phyloP scores from a whole-genome alignment of 2,888 invertebrate species.

The Tinea pellionella region DNA sequence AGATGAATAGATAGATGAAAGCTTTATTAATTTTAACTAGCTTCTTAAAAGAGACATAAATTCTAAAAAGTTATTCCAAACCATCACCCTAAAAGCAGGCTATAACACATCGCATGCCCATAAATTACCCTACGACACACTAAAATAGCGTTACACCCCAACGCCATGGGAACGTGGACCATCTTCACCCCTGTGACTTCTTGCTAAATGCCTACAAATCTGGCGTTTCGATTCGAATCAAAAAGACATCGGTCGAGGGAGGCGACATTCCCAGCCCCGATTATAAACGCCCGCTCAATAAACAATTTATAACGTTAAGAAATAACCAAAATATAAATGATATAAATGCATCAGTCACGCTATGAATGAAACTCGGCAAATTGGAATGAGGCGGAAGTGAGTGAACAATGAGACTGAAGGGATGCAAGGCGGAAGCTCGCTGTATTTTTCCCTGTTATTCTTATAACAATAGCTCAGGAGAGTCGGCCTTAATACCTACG shows the following conservation, averaged over 20 bases:
- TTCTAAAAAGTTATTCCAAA: constrained; percentile 45
- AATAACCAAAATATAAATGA: constrained; percentile 43
- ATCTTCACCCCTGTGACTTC: constrained; percentile 29
- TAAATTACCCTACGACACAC: constrained; percentile 61
- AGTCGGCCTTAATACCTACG: constrained; percentile 43
- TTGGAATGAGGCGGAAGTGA: constrained; percentile 35
- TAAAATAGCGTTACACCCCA: constrained; percentile 67
- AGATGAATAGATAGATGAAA: too few species aligned
- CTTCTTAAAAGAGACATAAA: constrained; percentile 35
- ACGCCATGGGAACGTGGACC: constrained; percentile 55
- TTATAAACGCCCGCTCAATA: constrained; percentile 59
- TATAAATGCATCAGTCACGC: constrained; percentile 54
- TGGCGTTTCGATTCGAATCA: constrained; percentile 49
- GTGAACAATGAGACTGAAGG: constrained; percentile 40
- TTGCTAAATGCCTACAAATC: constrained; percentile 61
- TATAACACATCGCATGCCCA: constrained; percentile 47
- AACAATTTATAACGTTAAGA: constrained; percentile 52
- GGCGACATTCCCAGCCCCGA: constrained; percentile 39
- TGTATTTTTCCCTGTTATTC: constrained; percentile 56
- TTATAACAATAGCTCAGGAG: constrained; percentile 40
- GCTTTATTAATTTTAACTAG: too few species aligned
- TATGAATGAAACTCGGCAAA: constrained; percentile 47
- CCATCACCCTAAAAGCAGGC: constrained; percentile 56
- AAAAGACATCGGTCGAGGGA: constrained; percentile 46
- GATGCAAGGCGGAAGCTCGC: constrained; percentile 43